These are phyloP conservation scores for Pseudopipra pipra DNA, from an alignment of 2,113 vertebrate species.

Conservation along the genomic window DNA sequence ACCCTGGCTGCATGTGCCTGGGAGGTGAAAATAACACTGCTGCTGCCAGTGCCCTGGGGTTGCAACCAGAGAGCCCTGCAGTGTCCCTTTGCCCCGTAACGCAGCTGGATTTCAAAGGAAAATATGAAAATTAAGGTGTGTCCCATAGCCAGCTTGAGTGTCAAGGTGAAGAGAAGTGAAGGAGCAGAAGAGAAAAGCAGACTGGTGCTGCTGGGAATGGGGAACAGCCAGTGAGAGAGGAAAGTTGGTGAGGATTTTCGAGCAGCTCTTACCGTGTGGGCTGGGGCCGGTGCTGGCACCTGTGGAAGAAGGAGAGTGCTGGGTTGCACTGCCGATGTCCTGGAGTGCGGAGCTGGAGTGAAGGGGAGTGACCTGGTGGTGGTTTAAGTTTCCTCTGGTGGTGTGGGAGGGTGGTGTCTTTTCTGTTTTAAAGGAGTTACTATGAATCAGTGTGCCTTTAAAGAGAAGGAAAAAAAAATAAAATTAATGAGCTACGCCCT, in stretches of 20 bases:
- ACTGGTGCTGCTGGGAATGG: not conserved
- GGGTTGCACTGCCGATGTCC: not conserved
- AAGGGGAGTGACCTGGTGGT: constrained; percentile 59
- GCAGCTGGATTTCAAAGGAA: not conserved
- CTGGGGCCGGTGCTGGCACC: not conserved
- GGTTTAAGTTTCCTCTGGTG: constrained; percentile 73
- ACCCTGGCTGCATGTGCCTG: not conserved
- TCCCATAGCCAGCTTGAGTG: not conserved
- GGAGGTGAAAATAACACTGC: not conserved
- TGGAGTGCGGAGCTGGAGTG: constrained; percentile 20
- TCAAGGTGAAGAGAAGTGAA: not conserved
- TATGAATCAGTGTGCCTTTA: constrained; percentile 80
- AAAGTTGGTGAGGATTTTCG: not conserved
- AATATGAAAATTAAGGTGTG: not conserved
- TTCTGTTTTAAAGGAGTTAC: constrained; percentile 79
- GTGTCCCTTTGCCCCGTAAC: accelerated
- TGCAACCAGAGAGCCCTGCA: not conserved
- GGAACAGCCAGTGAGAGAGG: not conserved
- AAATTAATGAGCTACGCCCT: constrained; percentile 75
- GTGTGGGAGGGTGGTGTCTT: constrained; percentile 74
- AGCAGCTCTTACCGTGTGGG: constrained; percentile 61
- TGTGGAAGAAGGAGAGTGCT: not conserved
- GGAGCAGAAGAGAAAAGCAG: not conserved
- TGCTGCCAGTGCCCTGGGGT: not conserved
- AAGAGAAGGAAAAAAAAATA: constrained; percentile 38